Evolutionary conservation across 64 coral and sea anemone species (phyloP).

Genomic region (Montipora cactus): DNA sequence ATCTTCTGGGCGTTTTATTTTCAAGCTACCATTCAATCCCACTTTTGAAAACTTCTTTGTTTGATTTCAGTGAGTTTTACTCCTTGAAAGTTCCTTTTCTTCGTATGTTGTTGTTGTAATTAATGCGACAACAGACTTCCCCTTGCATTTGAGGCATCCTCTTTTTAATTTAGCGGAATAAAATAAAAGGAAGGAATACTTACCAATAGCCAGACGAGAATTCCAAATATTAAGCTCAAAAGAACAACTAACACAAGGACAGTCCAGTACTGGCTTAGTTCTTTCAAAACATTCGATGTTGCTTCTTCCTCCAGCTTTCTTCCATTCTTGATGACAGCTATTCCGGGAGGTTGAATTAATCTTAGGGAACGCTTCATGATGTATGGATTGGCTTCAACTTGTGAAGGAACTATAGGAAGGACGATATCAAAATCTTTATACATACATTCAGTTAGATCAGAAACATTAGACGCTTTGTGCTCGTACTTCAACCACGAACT

Average conservation of each 20-base stretch:
- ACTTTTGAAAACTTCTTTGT: background rate
- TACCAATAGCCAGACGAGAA: slow-evolving; percentile 27
- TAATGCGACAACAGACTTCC: background rate
- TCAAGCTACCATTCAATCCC: background rate
- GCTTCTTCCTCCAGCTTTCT: background rate
- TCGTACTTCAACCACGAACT: background rate
- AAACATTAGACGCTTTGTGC: background rate
- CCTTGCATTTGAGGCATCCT: background rate
- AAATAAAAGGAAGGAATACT: background rate
- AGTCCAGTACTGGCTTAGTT: background rate
- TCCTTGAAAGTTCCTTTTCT: background rate
- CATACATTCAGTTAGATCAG: slow-evolving; percentile 6
- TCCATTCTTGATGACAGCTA: slow-evolving; percentile 19
- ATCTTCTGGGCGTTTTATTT: background rate
- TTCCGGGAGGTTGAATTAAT: background rate
- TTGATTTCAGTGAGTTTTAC: too few relatives aligned
- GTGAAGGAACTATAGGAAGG: background rate
- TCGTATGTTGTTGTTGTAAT: background rate
- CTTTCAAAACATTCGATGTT: slow-evolving; percentile 14
- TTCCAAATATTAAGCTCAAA: slow-evolving; percentile 48
- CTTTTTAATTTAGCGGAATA: too few relatives aligned
- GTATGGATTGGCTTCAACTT: background rate
- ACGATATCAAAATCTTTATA: background rate
- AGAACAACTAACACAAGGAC: slow-evolving; percentile 18
- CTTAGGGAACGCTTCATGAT: background rate